Base-by-base conservation (phyloP, 2,797 vertebrate species). In the Hylomyscus alleni region DNA sequence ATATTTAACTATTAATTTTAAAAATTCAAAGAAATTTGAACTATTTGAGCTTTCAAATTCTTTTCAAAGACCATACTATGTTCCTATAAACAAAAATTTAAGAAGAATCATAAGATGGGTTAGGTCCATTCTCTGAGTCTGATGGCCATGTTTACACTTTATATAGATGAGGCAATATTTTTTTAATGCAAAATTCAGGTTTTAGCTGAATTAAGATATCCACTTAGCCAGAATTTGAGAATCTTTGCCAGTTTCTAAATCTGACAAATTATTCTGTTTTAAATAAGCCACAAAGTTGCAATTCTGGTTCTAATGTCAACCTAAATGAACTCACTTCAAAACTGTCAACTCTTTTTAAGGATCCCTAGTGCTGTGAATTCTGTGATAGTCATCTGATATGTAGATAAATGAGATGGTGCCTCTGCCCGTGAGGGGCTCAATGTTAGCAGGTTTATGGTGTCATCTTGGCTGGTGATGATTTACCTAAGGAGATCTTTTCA, bases 381-480 rank as follows among this genome's bases (percentile, higher is more conserved):
- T 86, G 3, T 34, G 76, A 47, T 29, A 58, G 17, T 58, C 37
- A 60, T 73, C 89, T 34, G 78, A 91, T 92, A 72, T 44, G 75
- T 0, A 87, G 52, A 84, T 81, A 72, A 91, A 24, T 89, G 86
- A 87, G 62, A 81, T 47, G 47, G 20, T 44, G 24, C 17, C 58
- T 95, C 65, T 75, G 58, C 24, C 80, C 86, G 89, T 85, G 91
- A 96, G 72, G 15, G 50, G 34, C 62, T 96, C 93, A 80, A 13
- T 90, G 78, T 87, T 75, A 84, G 92, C 17, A 78, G 26, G 56
- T 67, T 75, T 86, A 44, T 93, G 89, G 65, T 75, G 37, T 75
- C 92, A 31, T 93, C 87, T 95, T 77, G 34, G 10, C 34, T 94
- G 82, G 8, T 58, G 83, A 94, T 81, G 91, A 90, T 95, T 95